A percentile compares a stretch with the other conserved stretches of the same genome.
Evolutionary conservation across 2,888 invertebrate species (phyloP).

Genomic region (Aelia acuminata): DNA sequence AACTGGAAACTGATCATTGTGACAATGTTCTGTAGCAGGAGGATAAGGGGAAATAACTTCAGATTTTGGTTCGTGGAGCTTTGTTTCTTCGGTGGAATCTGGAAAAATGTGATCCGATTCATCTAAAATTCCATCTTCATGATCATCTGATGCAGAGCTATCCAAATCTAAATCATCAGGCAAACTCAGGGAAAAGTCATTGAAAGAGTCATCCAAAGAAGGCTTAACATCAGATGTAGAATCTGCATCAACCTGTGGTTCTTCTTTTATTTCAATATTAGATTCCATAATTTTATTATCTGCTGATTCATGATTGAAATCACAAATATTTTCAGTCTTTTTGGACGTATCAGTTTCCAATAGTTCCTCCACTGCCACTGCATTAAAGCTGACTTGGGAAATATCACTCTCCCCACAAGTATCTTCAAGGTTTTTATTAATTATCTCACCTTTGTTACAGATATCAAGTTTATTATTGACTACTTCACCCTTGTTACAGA

Average conservation of each 20-base stretch:
- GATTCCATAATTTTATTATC: neutral
- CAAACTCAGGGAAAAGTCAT: conserved; percentile 53
- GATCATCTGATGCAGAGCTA: conserved; percentile 44
- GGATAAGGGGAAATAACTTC: neutral
- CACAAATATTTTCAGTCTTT: conserved; percentile 33
- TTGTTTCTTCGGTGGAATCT: conserved; percentile 38
- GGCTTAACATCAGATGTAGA: conserved; percentile 59
- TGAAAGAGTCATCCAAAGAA: conserved; percentile 57
- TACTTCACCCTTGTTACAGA: neutral
- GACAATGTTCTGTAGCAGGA: neutral
- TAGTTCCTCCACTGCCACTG: neutral
- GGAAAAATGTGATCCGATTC: conserved; percentile 25
- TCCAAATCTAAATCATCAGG: conserved; percentile 55
- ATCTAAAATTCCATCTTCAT: conserved; percentile 35
- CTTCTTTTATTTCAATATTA: conserved; percentile 38
- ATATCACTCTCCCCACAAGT: neutral
- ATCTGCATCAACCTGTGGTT: conserved; percentile 53
- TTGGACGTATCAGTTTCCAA: neutral
- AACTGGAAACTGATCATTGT: neutral
- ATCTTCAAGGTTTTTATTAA: neutral
- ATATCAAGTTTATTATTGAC: neutral
- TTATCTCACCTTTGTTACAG: neutral
- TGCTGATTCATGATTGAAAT: neutral
- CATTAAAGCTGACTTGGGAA: neutral
- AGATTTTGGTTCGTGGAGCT: conserved; percentile 15